Conservation (phyloP, 1,140 invertebrate species). For the Adelges cooleyi region DNA sequence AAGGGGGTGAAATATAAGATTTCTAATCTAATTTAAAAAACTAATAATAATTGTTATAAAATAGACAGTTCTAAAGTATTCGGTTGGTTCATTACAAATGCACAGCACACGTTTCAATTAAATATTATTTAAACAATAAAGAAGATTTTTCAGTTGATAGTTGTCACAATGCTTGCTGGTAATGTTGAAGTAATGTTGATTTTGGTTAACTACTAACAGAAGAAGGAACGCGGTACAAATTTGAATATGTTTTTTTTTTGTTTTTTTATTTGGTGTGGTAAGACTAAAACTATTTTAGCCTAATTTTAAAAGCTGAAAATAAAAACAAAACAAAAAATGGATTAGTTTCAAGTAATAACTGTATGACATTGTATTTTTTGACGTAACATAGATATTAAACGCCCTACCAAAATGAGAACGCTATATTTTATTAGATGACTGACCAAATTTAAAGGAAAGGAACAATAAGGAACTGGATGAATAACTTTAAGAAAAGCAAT, state of each 20-base stretch:
- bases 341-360: too few relatives aligned
- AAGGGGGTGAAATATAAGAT: conserved; percentile 10
- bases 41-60: conserved; percentile 28
- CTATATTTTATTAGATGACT: too few relatives aligned
- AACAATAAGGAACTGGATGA: too few relatives aligned
- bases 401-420: too few relatives aligned
- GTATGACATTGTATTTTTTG: too few relatives aligned
- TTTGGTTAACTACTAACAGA: conserved; percentile 10
- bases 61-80: conserved; percentile 29
- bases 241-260: conserved; percentile 18
- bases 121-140: conserved; percentile 28
- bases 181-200: conserved; percentile 23
- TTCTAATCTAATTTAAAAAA: conserved; percentile 24
- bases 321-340: neutral
- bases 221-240: conserved; percentile 24
- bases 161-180: conserved; percentile 28
- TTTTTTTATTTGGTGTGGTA: conserved; percentile 3
- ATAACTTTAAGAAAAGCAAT: too few relatives aligned
- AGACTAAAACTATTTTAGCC: conserved; percentile 28
- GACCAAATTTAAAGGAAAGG: too few relatives aligned
- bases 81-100: conserved; percentile 29
- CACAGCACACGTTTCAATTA: conserved; percentile 29
- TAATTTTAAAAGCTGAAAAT: conserved; percentile 27
- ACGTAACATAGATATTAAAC: too few relatives aligned
- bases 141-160: conserved; percentile 24